Percentiles rank a stretch among this genome's conserved stretches.
phyloP scores from a whole-genome alignment of 1,140 invertebrate species.

The Cydia strobilella region DNA sequence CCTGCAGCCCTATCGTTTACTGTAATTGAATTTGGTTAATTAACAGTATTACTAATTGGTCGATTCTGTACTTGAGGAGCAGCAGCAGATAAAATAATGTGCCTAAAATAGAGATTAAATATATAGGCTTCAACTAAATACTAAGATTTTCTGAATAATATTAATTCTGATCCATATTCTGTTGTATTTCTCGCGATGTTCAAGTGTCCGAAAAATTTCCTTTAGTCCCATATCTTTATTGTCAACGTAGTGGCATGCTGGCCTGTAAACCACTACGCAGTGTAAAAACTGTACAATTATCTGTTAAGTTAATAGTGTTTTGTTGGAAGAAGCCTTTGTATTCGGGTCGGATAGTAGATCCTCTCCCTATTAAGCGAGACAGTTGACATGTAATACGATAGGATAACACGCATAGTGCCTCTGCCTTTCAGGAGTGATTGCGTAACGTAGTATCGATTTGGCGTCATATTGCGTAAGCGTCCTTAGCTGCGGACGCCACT shows the following conservation, averaged over 20 bases:
- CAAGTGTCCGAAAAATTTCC: background rate
- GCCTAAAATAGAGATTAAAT: background rate
- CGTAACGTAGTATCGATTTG: conserved; percentile 61
- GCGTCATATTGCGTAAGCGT: conserved; percentile 53
- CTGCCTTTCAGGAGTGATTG: conserved; percentile 41
- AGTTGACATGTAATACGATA: conserved; percentile 27
- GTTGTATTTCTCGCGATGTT: background rate
- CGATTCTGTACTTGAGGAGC: background rate
- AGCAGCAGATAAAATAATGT: too few species aligned
- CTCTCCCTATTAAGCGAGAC: conserved; percentile 5
- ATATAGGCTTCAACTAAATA: background rate
- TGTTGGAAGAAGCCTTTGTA: background rate
- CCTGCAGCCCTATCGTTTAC: background rate
- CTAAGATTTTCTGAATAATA: background rate
- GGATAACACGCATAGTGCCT: conserved; percentile 18
- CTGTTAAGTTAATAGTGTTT: background rate
- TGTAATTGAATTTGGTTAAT: background rate
- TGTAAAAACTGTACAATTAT: background rate
- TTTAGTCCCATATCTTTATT: background rate
- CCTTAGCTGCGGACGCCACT: conserved; percentile 43
- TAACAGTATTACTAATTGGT: background rate
- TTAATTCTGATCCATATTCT: background rate
- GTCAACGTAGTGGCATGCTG: background rate
- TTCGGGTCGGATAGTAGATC: background rate
- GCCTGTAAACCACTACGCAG: background rate